Base-by-base conservation (phyloP, 2,797 vertebrate species). In the Acestrorhynchus altus region DNA sequence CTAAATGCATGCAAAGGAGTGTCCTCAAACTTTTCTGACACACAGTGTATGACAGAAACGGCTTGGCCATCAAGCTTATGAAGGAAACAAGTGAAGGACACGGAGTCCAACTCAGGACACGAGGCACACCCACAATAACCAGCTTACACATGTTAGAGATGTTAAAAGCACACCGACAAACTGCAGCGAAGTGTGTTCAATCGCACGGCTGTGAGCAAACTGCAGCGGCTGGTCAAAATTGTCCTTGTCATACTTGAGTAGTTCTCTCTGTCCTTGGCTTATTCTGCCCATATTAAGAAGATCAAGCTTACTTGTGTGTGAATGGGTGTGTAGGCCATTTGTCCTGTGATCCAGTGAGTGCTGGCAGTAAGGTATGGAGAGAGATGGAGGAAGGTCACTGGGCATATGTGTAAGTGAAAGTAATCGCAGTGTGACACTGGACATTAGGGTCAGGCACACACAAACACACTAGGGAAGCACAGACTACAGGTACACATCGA, bases 381-480 rank as follows among this genome's bases (percentile, higher is more conserved):
- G 20, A 52, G 44, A 22, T 15, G 42, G 44, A 31, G 64, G 72
- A 65, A 71, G 54, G 54, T 63, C 72, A 72, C 61, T 60, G 47
- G 72, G 8, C 35, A 24, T 12, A 8, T 40, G 68, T 11, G 70
- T 12, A 56, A 59, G 16, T 64, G 54, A 42, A 68, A 24, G 46
- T 52, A 67, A 67, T 77, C 66, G 31, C 52, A 68, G 76, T 51
- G 35, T 81, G 72, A 72, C 72, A 65, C 39, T 56, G 52, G n/a
- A 73, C 68, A 35, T 67, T 35, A 35, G 2, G 31, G 31, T 35
- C 31, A 35, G 31, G 6, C 31, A 2, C 31, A 35, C 31, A 35
- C 31, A 35, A 35, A 35, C 31, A n/a, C n/a, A n/a, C n/a, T n/a
- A n/a, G n/a, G n/a, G n/a, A n/a, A n/a, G n/a, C n/a, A n/a, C n/a